phyloP scores from a whole-genome alignment of 2,113 vertebrate genomes.

The Neopipo cinnamomea region DNA sequence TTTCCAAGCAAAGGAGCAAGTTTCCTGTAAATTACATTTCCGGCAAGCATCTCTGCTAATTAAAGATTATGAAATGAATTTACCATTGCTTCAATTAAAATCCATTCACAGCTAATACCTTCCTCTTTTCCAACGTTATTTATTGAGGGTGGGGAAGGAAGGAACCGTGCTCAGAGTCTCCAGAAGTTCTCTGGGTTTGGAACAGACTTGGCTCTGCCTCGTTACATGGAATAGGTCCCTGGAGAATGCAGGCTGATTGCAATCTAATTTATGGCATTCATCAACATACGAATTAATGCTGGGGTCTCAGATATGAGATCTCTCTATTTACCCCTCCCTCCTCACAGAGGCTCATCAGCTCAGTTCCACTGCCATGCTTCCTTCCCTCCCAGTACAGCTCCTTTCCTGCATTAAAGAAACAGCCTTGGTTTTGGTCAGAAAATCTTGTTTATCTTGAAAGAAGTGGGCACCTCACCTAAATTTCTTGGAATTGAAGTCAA shows the following conservation, averaged over 20 bases:
- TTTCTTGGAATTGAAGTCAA: neutral
- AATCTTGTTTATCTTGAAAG: neutral
- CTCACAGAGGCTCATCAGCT: neutral
- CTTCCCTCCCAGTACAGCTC: neutral
- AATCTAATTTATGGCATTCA: slow-evolving; percentile 75
- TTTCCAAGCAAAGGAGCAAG: neutral
- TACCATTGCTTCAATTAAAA: slow-evolving; percentile 54
- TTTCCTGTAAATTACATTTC: slow-evolving; percentile 42
- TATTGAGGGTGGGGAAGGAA: slow-evolving; percentile 36
- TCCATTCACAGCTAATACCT: slow-evolving; percentile 58
- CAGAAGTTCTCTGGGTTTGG: slow-evolving; percentile 54
- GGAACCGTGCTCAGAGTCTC: neutral
- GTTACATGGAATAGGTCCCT: slow-evolving; percentile 47
- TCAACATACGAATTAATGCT: slow-evolving; percentile 67
- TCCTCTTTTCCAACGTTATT: slow-evolving; percentile 31
- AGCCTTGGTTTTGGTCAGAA: neutral
- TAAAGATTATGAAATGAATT: slow-evolving; percentile 55
- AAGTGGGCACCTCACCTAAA: neutral
- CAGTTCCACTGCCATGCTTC: neutral
- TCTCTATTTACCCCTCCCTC: neutral
- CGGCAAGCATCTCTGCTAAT: neutral
- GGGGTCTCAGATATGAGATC: slow-evolving; percentile 52
- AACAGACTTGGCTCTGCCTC: slow-evolving; percentile 47
- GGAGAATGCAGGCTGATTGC: slow-evolving; percentile 66
- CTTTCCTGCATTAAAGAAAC: neutral